phyloP scores from a whole-genome alignment of 2,888 invertebrate species.

The Gibbula magus region DNA sequence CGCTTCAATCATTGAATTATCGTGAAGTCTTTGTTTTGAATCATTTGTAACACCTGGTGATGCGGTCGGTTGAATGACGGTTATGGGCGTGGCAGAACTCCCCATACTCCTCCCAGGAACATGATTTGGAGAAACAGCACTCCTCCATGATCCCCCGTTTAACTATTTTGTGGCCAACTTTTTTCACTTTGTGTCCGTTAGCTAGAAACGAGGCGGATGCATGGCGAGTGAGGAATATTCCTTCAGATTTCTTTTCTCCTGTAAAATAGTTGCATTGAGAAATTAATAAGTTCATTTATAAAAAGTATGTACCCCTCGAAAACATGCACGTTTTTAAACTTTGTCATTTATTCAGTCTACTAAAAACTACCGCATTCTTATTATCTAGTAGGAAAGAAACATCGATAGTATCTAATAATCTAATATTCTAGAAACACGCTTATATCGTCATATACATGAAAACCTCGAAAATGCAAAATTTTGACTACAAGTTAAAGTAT shows the following conservation, averaged over 20 bases:
- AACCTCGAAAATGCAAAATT: too few species aligned
- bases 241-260: background rate
- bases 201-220: background rate
- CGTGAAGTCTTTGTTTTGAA: background rate
- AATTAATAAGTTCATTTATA: too few species aligned
- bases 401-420: too few species aligned
- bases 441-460: too few species aligned
- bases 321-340: too few species aligned
- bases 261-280: too few species aligned
- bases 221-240: background rate
- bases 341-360: too few species aligned
- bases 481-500: too few species aligned
- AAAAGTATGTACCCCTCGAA: too few species aligned
- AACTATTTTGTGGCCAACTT: background rate
- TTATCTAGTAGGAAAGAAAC: too few species aligned
- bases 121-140: conserved; percentile 48
- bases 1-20: background rate
- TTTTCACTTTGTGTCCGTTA: background rate
- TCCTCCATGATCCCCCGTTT: conserved; percentile 47
- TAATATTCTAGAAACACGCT: too few species aligned
- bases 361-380: too few species aligned
- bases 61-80: conserved; percentile 30
- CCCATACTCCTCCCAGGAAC: conserved; percentile 54
- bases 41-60: conserved; percentile 35
- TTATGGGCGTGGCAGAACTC: conserved; percentile 48